A percentile compares a stretch with the other conserved stretches of the same genome.
Evolutionary conservation across 2,797 vertebrate species (phyloP).

Genomic region (Dermochelys coriacea): DNA sequence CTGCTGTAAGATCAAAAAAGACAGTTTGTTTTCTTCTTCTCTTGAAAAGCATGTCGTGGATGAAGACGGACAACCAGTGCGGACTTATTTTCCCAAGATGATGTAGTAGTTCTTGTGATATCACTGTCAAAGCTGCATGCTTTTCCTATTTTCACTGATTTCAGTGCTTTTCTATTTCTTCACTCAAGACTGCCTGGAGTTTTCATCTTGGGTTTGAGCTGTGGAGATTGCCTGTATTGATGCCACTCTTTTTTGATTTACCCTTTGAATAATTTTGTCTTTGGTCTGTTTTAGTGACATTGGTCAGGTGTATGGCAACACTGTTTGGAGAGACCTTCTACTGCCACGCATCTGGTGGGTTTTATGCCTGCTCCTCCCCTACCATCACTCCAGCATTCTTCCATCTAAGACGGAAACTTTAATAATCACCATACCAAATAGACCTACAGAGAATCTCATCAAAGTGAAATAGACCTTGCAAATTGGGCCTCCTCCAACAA

Average conservation of each 20-base stretch:
- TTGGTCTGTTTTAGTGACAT: not conserved
- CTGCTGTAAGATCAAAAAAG: not conserved
- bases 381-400: not conserved
- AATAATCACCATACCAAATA: not conserved
- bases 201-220: not conserved
- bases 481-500: not conserved
- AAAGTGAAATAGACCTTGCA: not conserved
- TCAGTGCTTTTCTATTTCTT: not conserved
- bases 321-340: not conserved
- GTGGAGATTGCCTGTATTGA: not conserved
- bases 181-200: not conserved
- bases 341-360: not conserved
- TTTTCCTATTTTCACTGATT: not conserved
- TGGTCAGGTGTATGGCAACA: not conserved
- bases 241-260: not conserved
- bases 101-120: not conserved
- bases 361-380: not conserved
- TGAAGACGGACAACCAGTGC: not conserved
- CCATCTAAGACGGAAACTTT: not conserved
- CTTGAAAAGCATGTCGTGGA: not conserved
- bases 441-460: not conserved
- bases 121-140: not conserved
- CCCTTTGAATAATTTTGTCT: not conserved
- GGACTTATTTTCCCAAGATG: not conserved
- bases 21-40: not conserved